phyloP scores from a whole-genome alignment of 2,797 vertebrate species.

The Argya squamiceps region DNA sequence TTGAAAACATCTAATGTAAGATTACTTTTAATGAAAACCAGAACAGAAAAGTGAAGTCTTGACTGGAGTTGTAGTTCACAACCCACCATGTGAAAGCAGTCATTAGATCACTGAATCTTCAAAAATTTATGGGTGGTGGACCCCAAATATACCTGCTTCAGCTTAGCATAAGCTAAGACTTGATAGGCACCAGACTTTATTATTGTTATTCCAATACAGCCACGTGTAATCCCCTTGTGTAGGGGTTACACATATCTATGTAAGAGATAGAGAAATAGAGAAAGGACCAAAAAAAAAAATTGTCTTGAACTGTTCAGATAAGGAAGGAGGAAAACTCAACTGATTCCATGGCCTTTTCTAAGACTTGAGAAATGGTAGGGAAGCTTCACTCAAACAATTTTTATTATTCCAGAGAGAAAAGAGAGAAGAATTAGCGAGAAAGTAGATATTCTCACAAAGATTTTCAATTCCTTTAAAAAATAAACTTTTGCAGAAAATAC shows the following conservation, averaged over 20 bases:
- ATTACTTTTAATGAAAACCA: constrained; percentile 11
- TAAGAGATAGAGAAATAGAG: neutral
- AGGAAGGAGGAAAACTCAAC: neutral
- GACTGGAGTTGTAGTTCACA: neutral
- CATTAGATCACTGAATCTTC: neutral
- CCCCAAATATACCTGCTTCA: neutral
- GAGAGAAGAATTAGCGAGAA: neutral
- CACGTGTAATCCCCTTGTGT: neutral
- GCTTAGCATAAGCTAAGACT: neutral
- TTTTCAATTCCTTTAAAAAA: neutral
- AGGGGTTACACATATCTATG: neutral
- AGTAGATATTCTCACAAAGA: neutral
- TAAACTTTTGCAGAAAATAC: neutral
- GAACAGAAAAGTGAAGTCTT: neutral
- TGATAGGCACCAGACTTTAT: neutral
- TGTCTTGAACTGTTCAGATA: neutral
- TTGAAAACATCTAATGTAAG: neutral
- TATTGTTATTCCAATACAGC: neutral
- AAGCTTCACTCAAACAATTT: neutral
- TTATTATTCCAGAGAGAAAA: neutral
- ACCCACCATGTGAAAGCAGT: neutral
- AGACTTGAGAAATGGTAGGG: neutral
- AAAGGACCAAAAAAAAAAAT: neutral
- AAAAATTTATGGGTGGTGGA: neutral
- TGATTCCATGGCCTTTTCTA: neutral